Percentiles rank a stretch among this genome's conserved stretches.
phyloP scores from a whole-genome alignment of 2,113 vertebrate genomes.

The Nymphicus hollandicus region DNA sequence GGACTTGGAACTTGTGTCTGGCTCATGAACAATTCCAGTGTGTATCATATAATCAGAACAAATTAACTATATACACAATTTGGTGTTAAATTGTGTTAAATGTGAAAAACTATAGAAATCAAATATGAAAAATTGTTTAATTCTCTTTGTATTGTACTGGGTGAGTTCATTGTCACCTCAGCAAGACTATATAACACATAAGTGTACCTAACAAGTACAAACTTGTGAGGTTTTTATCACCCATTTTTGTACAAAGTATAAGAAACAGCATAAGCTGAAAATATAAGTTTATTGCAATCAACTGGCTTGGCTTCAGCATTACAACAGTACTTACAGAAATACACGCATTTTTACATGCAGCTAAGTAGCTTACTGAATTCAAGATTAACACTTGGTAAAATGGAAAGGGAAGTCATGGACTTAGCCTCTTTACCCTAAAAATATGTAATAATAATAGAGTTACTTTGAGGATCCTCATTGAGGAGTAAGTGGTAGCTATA shows the following conservation, averaged over 20 bases:
- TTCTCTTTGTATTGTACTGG: not conserved
- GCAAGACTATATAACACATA: not conserved
- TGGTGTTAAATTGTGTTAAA: not conserved
- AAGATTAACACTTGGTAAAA: not conserved
- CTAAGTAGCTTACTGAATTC: not conserved
- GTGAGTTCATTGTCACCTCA: not conserved
- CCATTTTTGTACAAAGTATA: not conserved
- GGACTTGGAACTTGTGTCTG: not conserved
- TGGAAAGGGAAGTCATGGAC: not conserved
- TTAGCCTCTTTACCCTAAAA: not conserved
- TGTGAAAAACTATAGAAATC: not conserved
- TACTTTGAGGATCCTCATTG: not conserved
- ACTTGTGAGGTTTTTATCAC: not conserved
- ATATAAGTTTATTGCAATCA: not conserved
- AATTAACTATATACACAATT: not conserved
- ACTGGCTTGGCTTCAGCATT: not conserved
- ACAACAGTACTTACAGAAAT: not conserved
- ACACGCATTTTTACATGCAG: fast-evolving
- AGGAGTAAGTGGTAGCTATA: not conserved
- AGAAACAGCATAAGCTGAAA: not conserved
- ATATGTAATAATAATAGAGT: not conserved
- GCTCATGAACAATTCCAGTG: fast-evolving
- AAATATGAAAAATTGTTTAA: not conserved
- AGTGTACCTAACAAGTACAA: not conserved
- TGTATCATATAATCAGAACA: not conserved